Evolutionary conservation across 2,888 invertebrate genomes (phyloP).

Genomic region (Agrochola circellaris): DNA sequence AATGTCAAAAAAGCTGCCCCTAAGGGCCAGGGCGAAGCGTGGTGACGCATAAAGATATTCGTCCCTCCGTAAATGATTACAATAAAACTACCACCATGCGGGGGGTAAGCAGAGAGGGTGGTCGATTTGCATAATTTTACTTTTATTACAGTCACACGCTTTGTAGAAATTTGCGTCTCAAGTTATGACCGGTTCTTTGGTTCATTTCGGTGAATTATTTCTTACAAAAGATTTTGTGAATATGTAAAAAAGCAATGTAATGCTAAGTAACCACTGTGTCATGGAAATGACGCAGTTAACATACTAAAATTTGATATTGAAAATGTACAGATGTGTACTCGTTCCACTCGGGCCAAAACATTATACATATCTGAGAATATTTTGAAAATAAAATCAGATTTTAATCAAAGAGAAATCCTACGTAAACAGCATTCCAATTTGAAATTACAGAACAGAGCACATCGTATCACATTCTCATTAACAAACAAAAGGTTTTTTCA

Average conservation of each 20-base stretch:
- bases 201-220: constrained; percentile 41
- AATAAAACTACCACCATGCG: constrained; percentile 65
- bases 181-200: constrained; percentile 45
- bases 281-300: not conserved
- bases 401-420: constrained; percentile 6
- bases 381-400: not conserved
- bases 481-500: constrained; percentile 39
- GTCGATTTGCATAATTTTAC: constrained; percentile 69
- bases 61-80: constrained; percentile 68
- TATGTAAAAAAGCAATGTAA: not conserved
- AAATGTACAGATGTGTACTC: not conserved
- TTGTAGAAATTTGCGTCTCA: constrained; percentile 61
- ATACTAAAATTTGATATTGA: not conserved
- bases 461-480: constrained; percentile 56
- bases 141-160: constrained; percentile 65
- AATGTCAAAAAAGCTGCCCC: constrained; percentile 77
- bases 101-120: constrained; percentile 50
- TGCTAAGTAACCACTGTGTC: not conserved
- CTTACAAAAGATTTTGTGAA: constrained; percentile 46
- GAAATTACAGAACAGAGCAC: constrained; percentile 18
- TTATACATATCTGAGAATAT: not conserved
- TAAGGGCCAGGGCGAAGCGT: constrained; percentile 69
- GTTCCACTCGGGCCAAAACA: not conserved
- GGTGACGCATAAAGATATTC: constrained; percentile 76
- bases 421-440: constrained; percentile 10